Conservation (phyloP, 2,113 vertebrate genomes). For the Calidris pygmaea region DNA sequence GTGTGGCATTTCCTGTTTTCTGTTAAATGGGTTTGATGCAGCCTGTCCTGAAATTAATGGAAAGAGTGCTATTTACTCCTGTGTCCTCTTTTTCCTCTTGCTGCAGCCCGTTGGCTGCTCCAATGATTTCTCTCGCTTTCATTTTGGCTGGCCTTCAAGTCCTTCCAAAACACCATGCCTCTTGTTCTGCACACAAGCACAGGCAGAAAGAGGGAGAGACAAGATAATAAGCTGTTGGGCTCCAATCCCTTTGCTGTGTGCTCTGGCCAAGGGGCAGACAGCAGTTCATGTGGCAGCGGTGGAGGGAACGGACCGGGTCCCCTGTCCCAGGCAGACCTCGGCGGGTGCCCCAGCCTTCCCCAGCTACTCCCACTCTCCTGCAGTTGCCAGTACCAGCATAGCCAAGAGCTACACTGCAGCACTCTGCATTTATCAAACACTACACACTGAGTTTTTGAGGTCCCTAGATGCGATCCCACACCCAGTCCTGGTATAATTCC, state of each 20-base stretch:
- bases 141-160: constrained; percentile 18
- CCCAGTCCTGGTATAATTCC: neutral
- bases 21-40: neutral
- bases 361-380: neutral
- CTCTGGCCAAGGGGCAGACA: neutral
- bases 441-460: neutral
- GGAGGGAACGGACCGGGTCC: rapidly evolving
- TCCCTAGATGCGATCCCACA: neutral
- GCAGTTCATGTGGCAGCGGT: rapidly evolving
- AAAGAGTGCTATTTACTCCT: neutral
- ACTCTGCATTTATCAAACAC: neutral
- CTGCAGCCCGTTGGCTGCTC: neutral
- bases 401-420: neutral
- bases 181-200: neutral
- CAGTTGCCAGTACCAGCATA: neutral
- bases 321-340: neutral
- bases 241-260: rapidly evolving
- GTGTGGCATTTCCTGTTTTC: neutral
- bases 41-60: neutral
- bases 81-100: neutral
- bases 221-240: neutral
- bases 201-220: neutral
- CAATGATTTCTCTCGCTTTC: neutral
- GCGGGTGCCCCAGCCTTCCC: rapidly evolving
- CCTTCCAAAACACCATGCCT: neutral